Evolutionary conservation across 2,888 invertebrate genomes (phyloP), one percentile per base, ranked within the genome.

Genomic region (Smittia sp.): DNA sequence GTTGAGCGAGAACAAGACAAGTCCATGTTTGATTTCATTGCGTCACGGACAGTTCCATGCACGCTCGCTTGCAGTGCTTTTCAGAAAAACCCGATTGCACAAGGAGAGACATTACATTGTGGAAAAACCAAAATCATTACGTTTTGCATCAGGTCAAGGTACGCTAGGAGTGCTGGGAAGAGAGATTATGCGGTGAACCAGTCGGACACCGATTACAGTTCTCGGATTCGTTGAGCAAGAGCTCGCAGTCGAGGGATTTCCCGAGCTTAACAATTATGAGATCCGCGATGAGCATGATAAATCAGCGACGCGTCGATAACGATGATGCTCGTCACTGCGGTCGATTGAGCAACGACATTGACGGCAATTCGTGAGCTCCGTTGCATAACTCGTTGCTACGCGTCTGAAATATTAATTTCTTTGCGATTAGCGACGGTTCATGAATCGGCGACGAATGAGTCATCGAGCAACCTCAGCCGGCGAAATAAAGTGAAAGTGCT

Each of bases 101-200:
- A 58, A 9, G 11, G 52, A 58, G 22, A 58, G 25, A 63, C 27
- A 24, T 63, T 63, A 24, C 63, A 27, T 7, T 63, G 4, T 63
- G 63, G 63, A 63, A 63, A 63, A 63, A 63, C 63, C 63, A 63
- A 63, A 63, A 27, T 15, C 63, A 63, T 63, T 63, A 63, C 58
- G 58, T 58, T 24, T 63, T 63, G 63, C 63, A 25, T 25, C 63
- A n/a, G 63, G 63, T 63, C 63, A 63, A 63, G 63, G 63, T 13
- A 27, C 24, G 18, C 3, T 25, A 15, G 27, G 15, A n/a, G 18
- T 58, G 58, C 11, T 3, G 24, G 20, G 27, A 27, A 63, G 27
- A 22, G 63, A 63, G 27, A 63, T 27, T 6, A 6, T n/a, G 27
- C 13, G 13, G 27, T 27, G 15, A 11, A 63, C 22, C 1, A 27